Percentiles rank a stretch among this genome's conserved stretches.
Evolutionary conservation across 2,888 invertebrate genomes (phyloP).

Genomic region (Eulithis prunata): DNA sequence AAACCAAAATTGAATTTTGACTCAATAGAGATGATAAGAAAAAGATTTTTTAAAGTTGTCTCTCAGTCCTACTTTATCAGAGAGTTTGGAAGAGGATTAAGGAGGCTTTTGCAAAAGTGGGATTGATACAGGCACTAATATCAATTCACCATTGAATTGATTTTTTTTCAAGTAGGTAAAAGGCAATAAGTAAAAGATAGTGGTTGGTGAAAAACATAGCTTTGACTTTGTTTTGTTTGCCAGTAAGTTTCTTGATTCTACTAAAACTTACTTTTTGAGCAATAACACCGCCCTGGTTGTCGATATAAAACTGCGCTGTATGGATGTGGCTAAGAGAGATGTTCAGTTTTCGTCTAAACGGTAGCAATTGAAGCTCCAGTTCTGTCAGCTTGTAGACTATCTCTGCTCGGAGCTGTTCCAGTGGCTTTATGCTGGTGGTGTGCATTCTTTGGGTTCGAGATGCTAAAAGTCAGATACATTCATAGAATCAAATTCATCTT

Average conservation of each 20-base stretch:
- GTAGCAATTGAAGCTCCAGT: conserved; percentile 88
- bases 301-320: conserved; percentile 90
- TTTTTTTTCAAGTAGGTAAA: too few relatives aligned
- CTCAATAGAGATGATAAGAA: too few relatives aligned
- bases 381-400: conserved; percentile 91
- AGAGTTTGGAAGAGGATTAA: too few relatives aligned
- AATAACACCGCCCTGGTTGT: conserved; percentile 88
- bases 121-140: too few relatives aligned
- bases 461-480: conserved; percentile 59
- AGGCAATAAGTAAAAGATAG: too few relatives aligned
- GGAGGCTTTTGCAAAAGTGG: too few relatives aligned
- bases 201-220: too few relatives aligned
- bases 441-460: conserved; percentile 87
- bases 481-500: too few relatives aligned
- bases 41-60: too few relatives aligned
- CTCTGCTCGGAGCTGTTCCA: conserved; percentile 88
- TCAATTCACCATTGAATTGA: neutral
- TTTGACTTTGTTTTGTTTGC: too few relatives aligned
- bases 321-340: conserved; percentile 89
- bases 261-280: conserved; percentile 85
- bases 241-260: too few relatives aligned
- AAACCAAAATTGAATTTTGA: conserved; percentile 33
- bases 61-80: too few relatives aligned
- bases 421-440: conserved; percentile 86
- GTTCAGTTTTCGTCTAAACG: conserved; percentile 89